Base-by-base conservation (phyloP, 1,140 invertebrate species). In the Acromyrmex charruanus region DNA sequence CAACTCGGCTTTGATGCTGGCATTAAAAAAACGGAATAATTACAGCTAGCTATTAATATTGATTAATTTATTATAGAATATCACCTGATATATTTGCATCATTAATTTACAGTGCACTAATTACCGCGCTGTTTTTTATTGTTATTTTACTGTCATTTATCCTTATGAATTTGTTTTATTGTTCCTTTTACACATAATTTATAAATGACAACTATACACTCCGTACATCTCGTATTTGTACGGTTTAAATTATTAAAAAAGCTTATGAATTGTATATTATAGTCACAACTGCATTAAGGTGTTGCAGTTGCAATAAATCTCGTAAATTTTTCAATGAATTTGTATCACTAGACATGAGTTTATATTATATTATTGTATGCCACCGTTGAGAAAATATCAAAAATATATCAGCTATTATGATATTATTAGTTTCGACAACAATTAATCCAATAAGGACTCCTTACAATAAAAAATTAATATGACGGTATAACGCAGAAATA, bases 31-130 rank as follows among this genome's bases (percentile, higher is more conserved):
- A 18, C 16, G 25, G 3, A 39, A 69, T 39, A 80, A 74, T 82
- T 82, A 82, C 7, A 3, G 14, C 1, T 21, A 65, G n/a, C 39
- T 18, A 77, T 85, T 85, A 39, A 85, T 75, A 51, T 31, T 18
- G 14, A 58, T 25, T 39, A 49, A 77, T 85, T 53, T 5, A 4
- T 18, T 75, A 21, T 44, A 59, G 3, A 77, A 58, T 66, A 55
- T 77, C 21, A 1, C 39, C 28, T 0, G 14, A 25, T 16, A 4
- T 65, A 44, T 44, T 51, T 51, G 49, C 49, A 77, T 61, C 61
- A 6, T 3, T 51, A 80, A 79, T 53, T 79, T 6, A 16, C 10
- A 44, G 39, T 44, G 39, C 39, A 44, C 39, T 44, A 44, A 44
- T 44, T 10, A 44, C 10, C 39, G 1, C 9, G 2, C 7, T 1